phyloP scores from a whole-genome alignment of 1,140 invertebrate species.

The Drosophila arizonae region DNA sequence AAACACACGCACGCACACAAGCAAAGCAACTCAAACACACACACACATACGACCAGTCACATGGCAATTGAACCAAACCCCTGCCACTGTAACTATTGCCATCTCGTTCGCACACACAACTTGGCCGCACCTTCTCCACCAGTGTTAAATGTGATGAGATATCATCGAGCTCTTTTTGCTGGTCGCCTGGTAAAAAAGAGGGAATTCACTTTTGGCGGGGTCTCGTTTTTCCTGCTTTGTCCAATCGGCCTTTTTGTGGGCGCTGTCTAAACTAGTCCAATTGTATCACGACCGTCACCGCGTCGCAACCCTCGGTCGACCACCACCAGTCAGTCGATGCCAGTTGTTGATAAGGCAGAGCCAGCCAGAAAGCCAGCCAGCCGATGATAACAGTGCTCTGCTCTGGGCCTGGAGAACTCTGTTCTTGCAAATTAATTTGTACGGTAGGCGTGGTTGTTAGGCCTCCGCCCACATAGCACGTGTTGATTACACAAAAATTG shows the following conservation, averaged over 20 bases:
- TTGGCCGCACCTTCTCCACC: slow-evolving; percentile 55
- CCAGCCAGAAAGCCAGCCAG: slow-evolving; percentile 19
- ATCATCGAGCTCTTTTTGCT: slow-evolving; percentile 51
- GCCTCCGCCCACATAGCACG: slow-evolving; percentile 71
- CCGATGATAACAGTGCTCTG: slow-evolving; percentile 52
- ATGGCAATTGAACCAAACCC: slow-evolving; percentile 69
- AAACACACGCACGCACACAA: slow-evolving; percentile 22
- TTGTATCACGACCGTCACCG: slow-evolving; percentile 36
- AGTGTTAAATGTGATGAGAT: slow-evolving; percentile 47
- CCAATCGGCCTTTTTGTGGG: slow-evolving; percentile 79
- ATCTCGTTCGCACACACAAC: slow-evolving; percentile 50
- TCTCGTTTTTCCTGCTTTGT: slow-evolving; percentile 82
- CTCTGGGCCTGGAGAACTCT: slow-evolving; percentile 46
- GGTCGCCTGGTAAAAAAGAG: slow-evolving; percentile 82
- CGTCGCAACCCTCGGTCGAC: slow-evolving; percentile 69
- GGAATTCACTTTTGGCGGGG: slow-evolving; percentile 83
- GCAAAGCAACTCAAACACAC: slow-evolving; percentile 2
- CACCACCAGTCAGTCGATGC: slow-evolving; percentile 33
- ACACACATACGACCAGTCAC: slow-evolving; percentile 66
- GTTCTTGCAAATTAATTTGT: slow-evolving; percentile 77
- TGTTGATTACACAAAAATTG: slow-evolving; percentile 56
- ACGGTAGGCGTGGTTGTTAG: slow-evolving; percentile 75
- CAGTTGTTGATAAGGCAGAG: slow-evolving; percentile 67
- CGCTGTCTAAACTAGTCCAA: slow-evolving; percentile 73
- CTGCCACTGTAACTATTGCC: slow-evolving; percentile 56